Base-by-base conservation (phyloP, 2,888 invertebrate species). In the Acanthosepion pharaonis region DNA sequence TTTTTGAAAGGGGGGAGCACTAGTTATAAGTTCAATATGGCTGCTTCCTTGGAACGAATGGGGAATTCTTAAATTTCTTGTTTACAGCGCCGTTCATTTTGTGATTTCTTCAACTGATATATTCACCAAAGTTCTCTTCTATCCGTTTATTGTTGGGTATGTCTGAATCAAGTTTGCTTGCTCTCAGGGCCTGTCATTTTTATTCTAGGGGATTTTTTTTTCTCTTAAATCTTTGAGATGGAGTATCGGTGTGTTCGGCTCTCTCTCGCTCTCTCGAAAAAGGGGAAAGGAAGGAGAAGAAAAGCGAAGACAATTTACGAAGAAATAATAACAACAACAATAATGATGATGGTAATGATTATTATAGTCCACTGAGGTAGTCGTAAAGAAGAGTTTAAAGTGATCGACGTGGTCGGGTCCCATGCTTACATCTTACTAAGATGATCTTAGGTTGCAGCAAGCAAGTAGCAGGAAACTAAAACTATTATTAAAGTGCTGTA, bases 121-220 rank as follows among this genome's bases (percentile, higher is more conserved):
- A 78, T 78, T 78, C 78, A 18, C 78, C 78, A 78, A 78, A 78
- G 78, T 49, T 93, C 49, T 93, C 92, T 15, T 51, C 51, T 93
- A 53, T 93, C 92, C n/a, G 49, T 93, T 49, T 93, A 51, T 49
- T 93, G 53, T 93, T 93, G 51, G 51, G 92, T 93, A 93, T 51
- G 92, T 93, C 92, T 93, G 53, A 93, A 93, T 53, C 53, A 51
- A 93, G 53, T 93, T 93, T 93, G 18, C 92, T 49, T 93, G 18
- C n/a, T 93, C n/a, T 93, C 53, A 48, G n/a, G n/a, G n/a, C n/a
- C 78, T 78, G n/a, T n/a, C 78, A 78, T 78, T 78, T 78, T 9
- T 78, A 15, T 78, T 15, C 78, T 78, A 4, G n/a, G 78, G n/a
- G 78, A 78, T n/a, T 78, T n/a, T 55, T 33, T 33, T 78, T 78